Conservation (phyloP, 2,113 vertebrate species). For the Nothoprocta perdicaria region DNA sequence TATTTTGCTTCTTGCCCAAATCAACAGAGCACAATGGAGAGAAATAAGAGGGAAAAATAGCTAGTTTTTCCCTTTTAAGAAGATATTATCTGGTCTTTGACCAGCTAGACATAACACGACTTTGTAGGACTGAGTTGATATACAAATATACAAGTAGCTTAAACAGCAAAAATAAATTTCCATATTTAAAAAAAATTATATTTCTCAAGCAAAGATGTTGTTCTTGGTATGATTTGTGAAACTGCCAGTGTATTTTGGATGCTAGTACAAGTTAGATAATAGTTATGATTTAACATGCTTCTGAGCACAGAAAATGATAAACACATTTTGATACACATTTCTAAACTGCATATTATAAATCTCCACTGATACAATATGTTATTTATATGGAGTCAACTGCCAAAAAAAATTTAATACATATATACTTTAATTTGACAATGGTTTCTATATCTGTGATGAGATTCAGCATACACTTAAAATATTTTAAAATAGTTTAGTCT, state of each 20-base stretch:
- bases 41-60: not conserved
- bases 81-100: not conserved
- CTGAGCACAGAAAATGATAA: not conserved
- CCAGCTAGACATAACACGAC: not conserved
- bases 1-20: not conserved
- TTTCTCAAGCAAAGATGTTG: not conserved
- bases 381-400: not conserved
- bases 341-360: not conserved
- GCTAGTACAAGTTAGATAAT: not conserved
- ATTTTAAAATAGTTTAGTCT: not conserved
- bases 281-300: not conserved
- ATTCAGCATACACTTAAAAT: not conserved
- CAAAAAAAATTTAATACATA: not conserved
- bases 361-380: not conserved
- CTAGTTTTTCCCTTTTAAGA: not conserved
- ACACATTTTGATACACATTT: not conserved
- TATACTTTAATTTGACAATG: not conserved
- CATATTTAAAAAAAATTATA: not conserved
- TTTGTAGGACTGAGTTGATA: not conserved
- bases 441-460: not conserved
- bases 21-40: not conserved
- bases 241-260: not conserved
- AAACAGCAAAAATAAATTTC: not conserved
- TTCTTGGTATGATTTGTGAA: not conserved
- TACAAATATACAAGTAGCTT: not conserved